Conservation (phyloP, 2,113 vertebrate species). For the Todiramphus chloris region DNA sequence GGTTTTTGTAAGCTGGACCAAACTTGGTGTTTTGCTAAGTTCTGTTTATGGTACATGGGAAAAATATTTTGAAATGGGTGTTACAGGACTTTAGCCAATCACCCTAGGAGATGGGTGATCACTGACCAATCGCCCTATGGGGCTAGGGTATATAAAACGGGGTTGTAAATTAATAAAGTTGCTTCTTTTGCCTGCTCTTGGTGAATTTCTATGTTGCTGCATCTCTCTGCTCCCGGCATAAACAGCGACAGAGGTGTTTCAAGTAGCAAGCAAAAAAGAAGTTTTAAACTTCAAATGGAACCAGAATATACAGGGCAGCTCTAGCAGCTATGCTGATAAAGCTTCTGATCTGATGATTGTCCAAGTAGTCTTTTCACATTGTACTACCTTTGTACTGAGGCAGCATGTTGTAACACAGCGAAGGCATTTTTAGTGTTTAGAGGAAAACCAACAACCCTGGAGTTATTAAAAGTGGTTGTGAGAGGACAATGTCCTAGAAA, state of each 20-base stretch:
- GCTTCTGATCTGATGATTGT: not conserved
- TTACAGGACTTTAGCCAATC: too few species aligned
- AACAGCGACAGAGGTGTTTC: not conserved
- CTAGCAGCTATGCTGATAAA: not conserved
- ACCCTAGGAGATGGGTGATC: too few species aligned
- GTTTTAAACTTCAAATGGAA: not conserved
- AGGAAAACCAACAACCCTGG: not conserved
- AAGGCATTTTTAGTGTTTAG: not conserved
- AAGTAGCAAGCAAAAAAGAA: not conserved
- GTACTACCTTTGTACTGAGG: not conserved
- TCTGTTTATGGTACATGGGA: too few species aligned
- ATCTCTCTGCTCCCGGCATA: too few species aligned
- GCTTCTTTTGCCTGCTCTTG: too few species aligned
- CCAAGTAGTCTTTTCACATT: not conserved
- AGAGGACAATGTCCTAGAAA: not conserved
- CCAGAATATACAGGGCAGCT: not conserved
- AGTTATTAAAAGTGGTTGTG: not conserved
- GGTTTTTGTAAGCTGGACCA: too few species aligned
- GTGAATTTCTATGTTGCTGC: too few species aligned
- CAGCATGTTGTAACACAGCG: accelerated
- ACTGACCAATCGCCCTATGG: too few species aligned
- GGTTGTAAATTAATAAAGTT: too few species aligned
- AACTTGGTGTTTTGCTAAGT: too few species aligned
- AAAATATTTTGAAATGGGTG: too few species aligned
- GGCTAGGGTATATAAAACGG: too few species aligned